phyloP scores from a whole-genome alignment of 92 coral and sea anemone genomes.

The Phenganax stokvisi region DNA sequence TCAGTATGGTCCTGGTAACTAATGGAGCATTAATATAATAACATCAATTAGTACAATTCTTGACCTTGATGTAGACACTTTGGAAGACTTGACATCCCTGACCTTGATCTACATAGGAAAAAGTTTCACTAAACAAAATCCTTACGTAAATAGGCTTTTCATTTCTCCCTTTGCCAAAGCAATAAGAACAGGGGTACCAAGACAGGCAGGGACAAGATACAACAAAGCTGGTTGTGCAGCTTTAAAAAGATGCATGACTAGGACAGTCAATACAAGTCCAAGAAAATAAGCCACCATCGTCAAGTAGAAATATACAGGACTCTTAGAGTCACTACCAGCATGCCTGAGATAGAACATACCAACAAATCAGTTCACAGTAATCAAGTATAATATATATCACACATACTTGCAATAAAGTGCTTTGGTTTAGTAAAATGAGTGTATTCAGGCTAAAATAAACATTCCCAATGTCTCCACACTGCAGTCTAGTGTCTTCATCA shows the following conservation, averaged over 20 bases:
- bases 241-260: constrained; percentile 95
- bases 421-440: too few relatives aligned
- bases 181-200: constrained; percentile 75
- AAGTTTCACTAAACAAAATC: background rate
- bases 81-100: background rate
- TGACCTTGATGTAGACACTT: background rate
- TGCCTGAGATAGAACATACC: constrained; percentile 50
- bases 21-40: background rate
- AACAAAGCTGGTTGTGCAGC: constrained; percentile 99
- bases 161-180: constrained; percentile 87
- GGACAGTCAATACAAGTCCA: constrained; percentile 84
- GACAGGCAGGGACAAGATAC: constrained; percentile 97
- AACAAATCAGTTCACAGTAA: constrained; percentile 6
- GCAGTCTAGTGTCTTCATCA: too few relatives aligned
- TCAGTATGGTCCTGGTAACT: constrained; percentile 81
- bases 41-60: background rate
- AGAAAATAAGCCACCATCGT: constrained; percentile 87
- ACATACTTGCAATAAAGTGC: background rate
- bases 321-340: constrained; percentile 56
- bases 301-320: constrained; percentile 79
- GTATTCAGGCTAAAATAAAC: too few relatives aligned
- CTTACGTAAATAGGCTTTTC: constrained; percentile 78
- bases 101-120: background rate
- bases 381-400: background rate
- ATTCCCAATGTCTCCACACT: too few relatives aligned